Evolutionary conservation across 2,888 invertebrate genomes (phyloP).

Genomic region (Mythimna pallens): DNA sequence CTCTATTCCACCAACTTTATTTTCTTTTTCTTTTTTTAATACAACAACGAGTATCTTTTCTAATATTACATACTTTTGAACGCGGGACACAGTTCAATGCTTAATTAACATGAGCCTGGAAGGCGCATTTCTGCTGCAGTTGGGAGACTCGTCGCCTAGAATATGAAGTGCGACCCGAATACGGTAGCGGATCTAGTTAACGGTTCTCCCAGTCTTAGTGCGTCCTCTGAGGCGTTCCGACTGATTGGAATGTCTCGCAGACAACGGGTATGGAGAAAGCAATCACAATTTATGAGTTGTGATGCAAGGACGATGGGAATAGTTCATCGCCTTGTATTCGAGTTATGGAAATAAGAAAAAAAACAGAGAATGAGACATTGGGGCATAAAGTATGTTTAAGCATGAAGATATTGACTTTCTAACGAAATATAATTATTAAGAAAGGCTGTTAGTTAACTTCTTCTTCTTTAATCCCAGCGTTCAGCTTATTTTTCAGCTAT

Average conservation of each 20-base stretch:
- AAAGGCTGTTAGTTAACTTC: not conserved
- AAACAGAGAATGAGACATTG: not conserved
- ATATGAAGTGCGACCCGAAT: slow-evolving; percentile 70
- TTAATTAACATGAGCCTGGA: slow-evolving; percentile 50
- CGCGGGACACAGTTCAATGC: slow-evolving; percentile 14
- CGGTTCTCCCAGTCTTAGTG: slow-evolving; percentile 72
- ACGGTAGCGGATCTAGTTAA: slow-evolving; percentile 74
- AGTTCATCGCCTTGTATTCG: slow-evolving; percentile 33
- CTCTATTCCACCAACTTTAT: not conserved
- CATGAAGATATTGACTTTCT: not conserved
- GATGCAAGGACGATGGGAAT: slow-evolving; percentile 64
- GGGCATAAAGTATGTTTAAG: not conserved
- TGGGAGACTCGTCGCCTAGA: slow-evolving; percentile 62
- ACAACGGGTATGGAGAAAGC: slow-evolving; percentile 78
- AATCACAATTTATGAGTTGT: slow-evolving; percentile 79
- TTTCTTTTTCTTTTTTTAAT: not conserved
- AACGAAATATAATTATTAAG: not conserved
- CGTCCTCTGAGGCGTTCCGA: slow-evolving; percentile 71
- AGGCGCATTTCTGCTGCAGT: slow-evolving; percentile 49
- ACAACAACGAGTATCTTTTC: not conserved
- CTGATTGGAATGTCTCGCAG: slow-evolving; percentile 79
- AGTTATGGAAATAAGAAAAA: slow-evolving; percentile 8
- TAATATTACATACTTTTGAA: not conserved
- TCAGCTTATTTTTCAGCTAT: no score
- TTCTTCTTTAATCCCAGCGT: not conserved